Base-by-base conservation (phyloP, 2,797 vertebrate genomes). In the Lepilemur septentrionalis region DNA sequence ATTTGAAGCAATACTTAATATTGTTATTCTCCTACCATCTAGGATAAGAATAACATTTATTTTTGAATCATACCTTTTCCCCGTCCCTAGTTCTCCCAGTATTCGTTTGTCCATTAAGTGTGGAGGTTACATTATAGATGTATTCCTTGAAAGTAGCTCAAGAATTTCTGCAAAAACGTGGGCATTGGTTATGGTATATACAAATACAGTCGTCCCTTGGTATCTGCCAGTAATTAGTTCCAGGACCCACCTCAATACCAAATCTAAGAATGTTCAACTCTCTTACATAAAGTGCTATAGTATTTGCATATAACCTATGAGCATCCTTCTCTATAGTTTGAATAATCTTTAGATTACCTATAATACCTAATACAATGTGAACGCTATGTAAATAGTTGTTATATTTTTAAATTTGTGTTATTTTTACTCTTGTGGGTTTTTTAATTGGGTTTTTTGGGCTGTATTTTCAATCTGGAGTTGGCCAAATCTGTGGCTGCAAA, bases 81-180 rank as follows among this genome's bases (percentile, higher is more conserved):
- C 12, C 0, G 10, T 12, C 0, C 7, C n/a, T 41, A 2, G 1
- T 38, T 84, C 10, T 73, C 5, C 48, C 8, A 13, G 17, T n/a
- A 14, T 84, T 90, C n/a, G 18, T 4, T n/a, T 59, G 52, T 25
- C 30, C 20, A 13, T 18, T 69, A 65, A 46, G 10, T 22, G 2
- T 70, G 11, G 12, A 50, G 2, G 5, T 90, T 38, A 57, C 85
- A 57, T 5, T 46, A 4, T 48, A 83, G 9, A 11, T 65, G 2
- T 76, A 7, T 2, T 73, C 32, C 20, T 2, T 30, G 3, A 57
- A 63, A 85, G 20, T n/a, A 50, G 14, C 7, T 75, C 25, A 76
- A 41, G 13, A 63, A 84, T 65, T 79, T 92, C 50, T 92, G 41
- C 7, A 43, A 85, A 84, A 70, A 23, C 46, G 5, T 55, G 25